A percentile compares a stretch with the other conserved stretches of the same genome.
Conservation (phyloP, 2,888 invertebrate genomes). For the Harmothoe impar region DNA sequence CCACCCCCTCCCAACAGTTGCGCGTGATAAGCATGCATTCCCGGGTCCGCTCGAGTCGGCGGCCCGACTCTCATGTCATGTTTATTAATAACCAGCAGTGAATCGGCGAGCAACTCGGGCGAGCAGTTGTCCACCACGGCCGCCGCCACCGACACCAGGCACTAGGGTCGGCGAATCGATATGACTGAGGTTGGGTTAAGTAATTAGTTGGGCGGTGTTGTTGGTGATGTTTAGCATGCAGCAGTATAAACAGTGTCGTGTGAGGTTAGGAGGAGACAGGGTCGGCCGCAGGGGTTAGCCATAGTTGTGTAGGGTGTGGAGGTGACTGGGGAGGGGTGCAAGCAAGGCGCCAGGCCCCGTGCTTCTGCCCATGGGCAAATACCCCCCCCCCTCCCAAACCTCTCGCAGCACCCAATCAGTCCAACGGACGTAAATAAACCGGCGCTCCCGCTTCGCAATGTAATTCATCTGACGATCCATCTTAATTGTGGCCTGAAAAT, state of each 20-base stretch:
- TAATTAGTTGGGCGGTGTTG: neutral
- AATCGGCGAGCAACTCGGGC: neutral
- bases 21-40: constrained; percentile 30
- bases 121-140: neutral
- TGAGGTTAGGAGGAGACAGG: neutral
- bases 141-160: neutral
- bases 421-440: neutral
- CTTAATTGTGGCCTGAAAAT: constrained; percentile 37
- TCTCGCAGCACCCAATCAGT: neutral
- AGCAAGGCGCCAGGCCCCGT: neutral
- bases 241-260: neutral
- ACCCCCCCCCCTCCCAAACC: neutral
- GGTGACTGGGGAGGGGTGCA: neutral
- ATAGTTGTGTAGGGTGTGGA: neutral
- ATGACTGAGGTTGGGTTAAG: neutral
- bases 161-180: neutral
- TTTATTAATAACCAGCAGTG: neutral
- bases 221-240: constrained; percentile 19
- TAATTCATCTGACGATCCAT: constrained; percentile 30
- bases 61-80: neutral
- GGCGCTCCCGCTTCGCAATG: constrained; percentile 17
- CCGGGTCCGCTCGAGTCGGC: neutral
- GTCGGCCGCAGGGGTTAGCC: neutral
- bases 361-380: neutral
- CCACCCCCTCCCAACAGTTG: neutral